A percentile compares a stretch with the other conserved stretches of the same genome.
phyloP scores from a whole-genome alignment of 2,888 invertebrate genomes.

The Ellobium chinense region DNA sequence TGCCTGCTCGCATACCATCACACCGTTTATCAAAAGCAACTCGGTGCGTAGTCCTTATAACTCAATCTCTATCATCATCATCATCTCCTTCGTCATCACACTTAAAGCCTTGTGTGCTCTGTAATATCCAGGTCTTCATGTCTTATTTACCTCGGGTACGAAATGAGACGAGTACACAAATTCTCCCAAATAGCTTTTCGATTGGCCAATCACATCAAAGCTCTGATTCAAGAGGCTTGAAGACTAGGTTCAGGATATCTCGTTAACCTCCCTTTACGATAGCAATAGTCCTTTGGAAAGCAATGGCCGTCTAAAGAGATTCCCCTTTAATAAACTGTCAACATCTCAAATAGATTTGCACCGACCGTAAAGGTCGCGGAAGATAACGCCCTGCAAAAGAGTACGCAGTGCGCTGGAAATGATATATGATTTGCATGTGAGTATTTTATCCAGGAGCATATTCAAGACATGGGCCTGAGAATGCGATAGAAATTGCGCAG shows the following conservation, averaged over 20 bases:
- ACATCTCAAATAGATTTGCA: conserved; percentile 3
- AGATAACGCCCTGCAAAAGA: background rate
- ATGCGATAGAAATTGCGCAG: no score
- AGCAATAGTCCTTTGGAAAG: background rate
- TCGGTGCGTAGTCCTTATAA: background rate
- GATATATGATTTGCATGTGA: background rate
- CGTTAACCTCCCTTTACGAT: background rate
- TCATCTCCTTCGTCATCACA: background rate
- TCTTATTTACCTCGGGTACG: background rate
- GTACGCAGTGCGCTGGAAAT: background rate
- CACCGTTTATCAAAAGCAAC: background rate
- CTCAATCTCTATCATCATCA: background rate
- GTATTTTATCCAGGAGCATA: no score
- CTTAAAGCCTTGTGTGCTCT: background rate
- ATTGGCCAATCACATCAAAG: conserved; percentile 1
- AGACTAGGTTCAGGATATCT: background rate
- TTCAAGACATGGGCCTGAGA: no score
- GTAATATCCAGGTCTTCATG: background rate
- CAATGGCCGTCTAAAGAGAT: background rate
- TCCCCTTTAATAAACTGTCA: background rate
- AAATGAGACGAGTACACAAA: background rate
- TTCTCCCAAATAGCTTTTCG: background rate
- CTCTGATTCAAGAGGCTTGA: background rate
- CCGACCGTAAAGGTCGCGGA: background rate
- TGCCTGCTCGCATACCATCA: background rate